A percentile compares a stretch with the other conserved stretches of the same genome.
These are phyloP conservation scores for Sinhomidia bicolor DNA, from an alignment of 2,888 invertebrate genomes.

Conservation along the genomic window DNA sequence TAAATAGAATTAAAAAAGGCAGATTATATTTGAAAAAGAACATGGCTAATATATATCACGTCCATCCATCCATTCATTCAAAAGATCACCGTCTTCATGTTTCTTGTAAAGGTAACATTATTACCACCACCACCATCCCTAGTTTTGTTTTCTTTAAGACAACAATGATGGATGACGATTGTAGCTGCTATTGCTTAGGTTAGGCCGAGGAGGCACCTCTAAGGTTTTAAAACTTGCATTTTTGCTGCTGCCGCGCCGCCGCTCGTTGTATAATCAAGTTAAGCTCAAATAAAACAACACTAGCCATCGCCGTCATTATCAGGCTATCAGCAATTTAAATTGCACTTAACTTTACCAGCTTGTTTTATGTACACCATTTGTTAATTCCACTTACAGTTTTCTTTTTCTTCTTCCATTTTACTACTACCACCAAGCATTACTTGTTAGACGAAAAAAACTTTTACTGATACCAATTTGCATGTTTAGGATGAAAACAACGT, in stretches of 20 bases:
- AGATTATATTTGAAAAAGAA: background rate
- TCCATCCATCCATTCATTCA: background rate
- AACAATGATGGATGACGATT: too few relatives aligned
- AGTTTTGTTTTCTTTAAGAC: too few relatives aligned
- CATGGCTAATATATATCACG: background rate
- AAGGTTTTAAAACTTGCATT: background rate
- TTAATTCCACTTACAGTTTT: background rate
- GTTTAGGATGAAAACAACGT: background rate
- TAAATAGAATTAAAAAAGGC: background rate
- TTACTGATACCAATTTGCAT: background rate
- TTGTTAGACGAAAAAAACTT: background rate
- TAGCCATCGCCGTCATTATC: background rate
- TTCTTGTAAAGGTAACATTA: too few relatives aligned
- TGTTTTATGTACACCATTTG: background rate
- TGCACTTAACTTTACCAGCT: background rate
- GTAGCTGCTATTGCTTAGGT: too few relatives aligned
- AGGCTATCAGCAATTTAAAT: background rate
- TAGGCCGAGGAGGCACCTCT: background rate
- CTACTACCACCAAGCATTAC: background rate
- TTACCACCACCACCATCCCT: too few relatives aligned
- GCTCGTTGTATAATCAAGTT: slow-evolving; percentile 1
- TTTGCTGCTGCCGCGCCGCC: background rate
- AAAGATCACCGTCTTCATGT: slow-evolving; percentile 10
- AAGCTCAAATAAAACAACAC: slow-evolving; percentile 3
- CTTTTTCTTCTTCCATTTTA: background rate